Percentiles rank a stretch among this genome's conserved stretches.
Evolutionary conservation across 1,140 invertebrate species (phyloP).

Genomic region (Hermatobates lingyangjiaoensis): DNA sequence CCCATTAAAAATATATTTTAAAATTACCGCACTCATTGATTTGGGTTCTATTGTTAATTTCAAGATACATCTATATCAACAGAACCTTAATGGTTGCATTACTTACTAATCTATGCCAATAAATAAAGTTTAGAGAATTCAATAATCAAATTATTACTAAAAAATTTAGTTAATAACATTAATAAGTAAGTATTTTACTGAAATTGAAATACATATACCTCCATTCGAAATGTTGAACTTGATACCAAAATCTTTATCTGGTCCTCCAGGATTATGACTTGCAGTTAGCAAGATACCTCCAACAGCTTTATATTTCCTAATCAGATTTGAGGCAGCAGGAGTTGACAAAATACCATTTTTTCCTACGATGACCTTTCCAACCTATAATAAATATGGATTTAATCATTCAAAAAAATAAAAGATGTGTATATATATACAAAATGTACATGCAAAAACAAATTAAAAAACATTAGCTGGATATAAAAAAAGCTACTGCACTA

Average conservation of each 20-base stretch:
- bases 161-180: background rate
- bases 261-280: constrained; percentile 96
- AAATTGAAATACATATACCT: constrained; percentile 27
- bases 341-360: constrained; percentile 91
- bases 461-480: no score
- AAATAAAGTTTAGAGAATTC: background rate
- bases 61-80: no score
- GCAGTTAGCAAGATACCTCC: constrained; percentile 96
- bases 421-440: no score
- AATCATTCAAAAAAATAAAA: no score
- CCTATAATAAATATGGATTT: constrained; percentile 36
- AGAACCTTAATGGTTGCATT: no score
- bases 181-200: constrained; percentile 1
- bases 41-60: no score
- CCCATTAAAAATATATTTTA: no score
- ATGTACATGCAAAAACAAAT: no score
- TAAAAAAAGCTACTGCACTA: no score
- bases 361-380: constrained; percentile 68
- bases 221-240: constrained; percentile 97
- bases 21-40: no score
- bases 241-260: constrained; percentile 93
- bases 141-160: no score
- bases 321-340: constrained; percentile 85
- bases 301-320: constrained; percentile 65
- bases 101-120: no score